Conservation (phyloP, 2,888 invertebrate species). For the Aphidius colemani region DNA sequence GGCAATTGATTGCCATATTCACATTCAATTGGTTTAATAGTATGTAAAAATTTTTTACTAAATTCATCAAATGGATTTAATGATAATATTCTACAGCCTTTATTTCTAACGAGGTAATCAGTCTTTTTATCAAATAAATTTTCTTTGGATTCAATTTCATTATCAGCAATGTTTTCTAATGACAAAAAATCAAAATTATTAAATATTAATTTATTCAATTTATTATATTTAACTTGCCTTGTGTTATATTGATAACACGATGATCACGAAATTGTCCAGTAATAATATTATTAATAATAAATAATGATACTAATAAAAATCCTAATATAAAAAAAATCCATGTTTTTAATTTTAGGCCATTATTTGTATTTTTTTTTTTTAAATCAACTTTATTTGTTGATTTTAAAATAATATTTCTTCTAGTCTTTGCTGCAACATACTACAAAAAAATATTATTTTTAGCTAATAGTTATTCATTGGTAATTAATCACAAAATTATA, state of each 20-base stretch:
- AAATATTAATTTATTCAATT: neutral
- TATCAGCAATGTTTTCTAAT: conserved; percentile 30
- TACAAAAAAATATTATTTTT: conserved; percentile 30
- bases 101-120: conserved; percentile 66
- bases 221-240: conserved; percentile 24
- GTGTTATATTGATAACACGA: conserved; percentile 35
- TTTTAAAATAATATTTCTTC: conserved; percentile 29
- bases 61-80: conserved; percentile 67
- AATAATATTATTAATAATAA: conserved; percentile 49
- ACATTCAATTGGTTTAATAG: conserved; percentile 62
- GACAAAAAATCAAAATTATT: conserved; percentile 10
- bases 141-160: conserved; percentile 28
- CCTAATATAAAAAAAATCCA: conserved; percentile 49
- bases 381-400: conserved; percentile 12
- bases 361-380: conserved; percentile 33
- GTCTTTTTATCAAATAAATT: conserved; percentile 26
- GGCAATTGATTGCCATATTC: conserved; percentile 63
- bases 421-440: conserved; percentile 31
- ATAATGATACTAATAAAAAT: conserved; percentile 45
- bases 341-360: conserved; percentile 42
- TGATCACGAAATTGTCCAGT: conserved; percentile 43
- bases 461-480: neutral
- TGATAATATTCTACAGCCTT: conserved; percentile 72
- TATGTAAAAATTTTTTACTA: conserved; percentile 63
- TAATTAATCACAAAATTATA: neutral